Percentiles rank a stretch among this genome's conserved stretches.
Evolutionary conservation across 2,888 invertebrate genomes (phyloP).

Genomic region (Empis livida): DNA sequence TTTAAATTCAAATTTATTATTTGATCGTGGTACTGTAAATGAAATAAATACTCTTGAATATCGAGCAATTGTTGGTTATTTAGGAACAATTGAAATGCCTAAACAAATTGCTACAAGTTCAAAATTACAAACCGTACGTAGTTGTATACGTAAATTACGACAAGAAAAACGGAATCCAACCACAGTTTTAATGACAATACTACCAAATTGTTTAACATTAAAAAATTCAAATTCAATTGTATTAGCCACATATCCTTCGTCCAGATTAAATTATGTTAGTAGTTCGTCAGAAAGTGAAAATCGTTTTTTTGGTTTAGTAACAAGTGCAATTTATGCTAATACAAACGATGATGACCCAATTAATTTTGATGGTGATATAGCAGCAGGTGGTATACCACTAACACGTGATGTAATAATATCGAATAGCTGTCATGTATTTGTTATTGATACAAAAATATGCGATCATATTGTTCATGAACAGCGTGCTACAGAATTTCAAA

Average conservation of each 20-base stretch:
- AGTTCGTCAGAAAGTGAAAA: conserved; percentile 83
- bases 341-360: conserved; percentile 28
- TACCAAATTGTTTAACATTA: conserved; percentile 65
- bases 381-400: conserved; percentile 4
- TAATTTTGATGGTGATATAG: not conserved
- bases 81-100: conserved; percentile 94
- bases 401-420: conserved; percentile 46
- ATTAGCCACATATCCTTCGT: conserved; percentile 76
- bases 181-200: conserved; percentile 71
- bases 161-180: conserved; percentile 80
- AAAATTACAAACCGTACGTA: conserved; percentile 64
- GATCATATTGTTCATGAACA: conserved; percentile 67
- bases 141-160: conserved; percentile 76
- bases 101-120: conserved; percentile 63
- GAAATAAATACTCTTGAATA: conserved; percentile 49
- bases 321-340: conserved; percentile 53
- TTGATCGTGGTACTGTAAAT: conserved; percentile 1
- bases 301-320: conserved; percentile 85
- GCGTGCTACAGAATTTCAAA: conserved; percentile 73
- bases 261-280: conserved; percentile 77
- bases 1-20: no score
- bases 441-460: conserved; percentile 74
- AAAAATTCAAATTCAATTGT: conserved; percentile 66
- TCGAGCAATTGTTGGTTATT: conserved; percentile 80
- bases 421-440: conserved; percentile 91